These are phyloP conservation scores for Dreissena polymorpha DNA, from an alignment of 1,140 invertebrate species.

Conservation along the genomic window DNA sequence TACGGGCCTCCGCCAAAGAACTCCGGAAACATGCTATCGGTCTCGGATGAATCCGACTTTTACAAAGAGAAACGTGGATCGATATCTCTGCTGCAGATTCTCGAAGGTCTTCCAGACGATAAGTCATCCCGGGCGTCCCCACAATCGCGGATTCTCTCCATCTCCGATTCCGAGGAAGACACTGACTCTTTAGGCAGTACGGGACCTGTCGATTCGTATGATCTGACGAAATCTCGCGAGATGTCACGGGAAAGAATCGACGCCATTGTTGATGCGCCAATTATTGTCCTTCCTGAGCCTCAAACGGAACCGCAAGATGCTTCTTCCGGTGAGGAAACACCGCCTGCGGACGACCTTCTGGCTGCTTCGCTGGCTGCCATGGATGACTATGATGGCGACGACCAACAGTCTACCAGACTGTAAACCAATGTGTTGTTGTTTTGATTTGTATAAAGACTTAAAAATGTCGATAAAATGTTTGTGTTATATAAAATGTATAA, in stretches of 20 bases:
- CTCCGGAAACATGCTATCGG: slow-evolving; percentile 38
- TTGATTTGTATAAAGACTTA: too few relatives aligned
- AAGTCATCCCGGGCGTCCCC: slow-evolving; percentile 43
- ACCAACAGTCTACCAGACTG: too few relatives aligned
- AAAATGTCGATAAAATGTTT: too few relatives aligned
- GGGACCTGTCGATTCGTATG: slow-evolving; percentile 47
- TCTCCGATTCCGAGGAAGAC: slow-evolving; percentile 35
- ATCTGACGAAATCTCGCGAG: slow-evolving; percentile 44
- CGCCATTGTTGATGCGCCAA: slow-evolving; percentile 26
- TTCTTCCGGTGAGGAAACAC: too few relatives aligned
- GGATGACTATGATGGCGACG: too few relatives aligned
- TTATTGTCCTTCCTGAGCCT: slow-evolving; percentile 28
- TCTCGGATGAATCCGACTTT: slow-evolving; percentile 50
- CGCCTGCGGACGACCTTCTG: too few relatives aligned
- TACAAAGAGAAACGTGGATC: slow-evolving; percentile 46
- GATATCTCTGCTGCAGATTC: slow-evolving; percentile 47
- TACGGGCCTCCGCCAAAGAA: not conserved
- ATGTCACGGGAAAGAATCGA: slow-evolving; percentile 36
- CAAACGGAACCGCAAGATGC: too few relatives aligned
- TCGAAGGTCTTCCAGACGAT: slow-evolving; percentile 52
- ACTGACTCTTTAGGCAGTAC: slow-evolving; percentile 43
- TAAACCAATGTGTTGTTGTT: too few relatives aligned
- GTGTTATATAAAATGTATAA: too few relatives aligned
- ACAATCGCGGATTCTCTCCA: slow-evolving; percentile 43
- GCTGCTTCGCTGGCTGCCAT: too few relatives aligned